Evolutionary conservation across 2,888 invertebrate species (phyloP), one percentile per base, ranked within the genome.

Genomic region (Thera obeliscata): DNA sequence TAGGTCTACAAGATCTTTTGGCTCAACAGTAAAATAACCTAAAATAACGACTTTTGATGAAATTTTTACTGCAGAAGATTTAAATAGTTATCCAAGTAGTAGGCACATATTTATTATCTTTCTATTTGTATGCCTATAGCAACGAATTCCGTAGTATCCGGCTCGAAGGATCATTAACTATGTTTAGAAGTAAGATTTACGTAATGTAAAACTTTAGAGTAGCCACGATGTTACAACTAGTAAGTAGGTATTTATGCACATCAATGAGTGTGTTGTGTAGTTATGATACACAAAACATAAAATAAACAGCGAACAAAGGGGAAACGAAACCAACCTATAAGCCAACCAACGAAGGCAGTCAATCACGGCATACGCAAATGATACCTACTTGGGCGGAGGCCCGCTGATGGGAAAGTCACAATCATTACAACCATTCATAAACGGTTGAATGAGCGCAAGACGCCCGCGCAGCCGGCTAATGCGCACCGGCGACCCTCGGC

Each of bases 361-460:
- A 80, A 82, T 83, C 78, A 79, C 70, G 67, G 74, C 75, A 73
- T 79, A 80, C 81, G 79, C 81, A 79, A 84, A 79, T 78, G 76
- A 78, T 81, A 52, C 8, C 22, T 52, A 81, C 80, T 74, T 84
- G 82, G 82, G 85, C 86, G 85, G 85, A 85, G 87, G 89, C 85
- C 89, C 86, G 83, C 82, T 86, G 87, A 90, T 90, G 90, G 89
- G 91, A 91, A 91, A 90, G 90, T 87, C 86, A 86, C 89, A 83
- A 89, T 86, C 85, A 84, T 89, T 88, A 89, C 88, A 79, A 87
- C 87, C 92, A 91, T 92, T 91, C 91, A 91, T 90, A 85, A 88
- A 87, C 87, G 90, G 86, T 88, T 91, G 90, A 93, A 91, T 90
- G 91, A 88, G 88, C 87, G 84, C 87, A 87, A 86, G 86, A 85